Evolutionary conservation across 2,797 vertebrate genomes (phyloP).

Genomic region (Schizothorax lantsangensis): DNA sequence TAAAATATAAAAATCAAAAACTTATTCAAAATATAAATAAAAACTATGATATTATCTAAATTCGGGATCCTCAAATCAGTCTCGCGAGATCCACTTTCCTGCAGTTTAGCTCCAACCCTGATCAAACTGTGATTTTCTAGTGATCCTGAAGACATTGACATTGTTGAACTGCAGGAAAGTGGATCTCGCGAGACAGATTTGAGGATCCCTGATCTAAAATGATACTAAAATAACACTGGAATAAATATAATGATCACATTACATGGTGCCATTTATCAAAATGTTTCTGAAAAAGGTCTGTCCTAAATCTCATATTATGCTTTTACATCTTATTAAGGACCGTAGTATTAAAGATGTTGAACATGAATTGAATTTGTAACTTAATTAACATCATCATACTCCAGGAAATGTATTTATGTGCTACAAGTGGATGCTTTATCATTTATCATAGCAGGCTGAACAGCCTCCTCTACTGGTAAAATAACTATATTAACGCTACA

Average conservation of each 20-base stretch:
- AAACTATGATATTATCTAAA: too few species aligned
- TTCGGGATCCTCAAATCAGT: too few species aligned
- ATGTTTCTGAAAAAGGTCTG: not conserved
- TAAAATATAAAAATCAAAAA: too few species aligned
- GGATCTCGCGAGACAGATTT: too few species aligned
- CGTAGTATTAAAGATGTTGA: not conserved
- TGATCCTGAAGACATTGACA: too few species aligned
- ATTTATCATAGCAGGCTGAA: constrained; percentile 26
- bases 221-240: too few species aligned
- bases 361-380: not conserved
- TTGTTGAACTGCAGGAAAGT: too few species aligned
- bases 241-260: not conserved
- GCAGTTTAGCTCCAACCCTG: too few species aligned
- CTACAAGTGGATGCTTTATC: not conserved
- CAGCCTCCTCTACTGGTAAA: constrained; percentile 73
- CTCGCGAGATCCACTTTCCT: too few species aligned
- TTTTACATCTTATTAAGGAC: not conserved
- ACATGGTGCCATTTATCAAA: not conserved
- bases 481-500: constrained; percentile 45
- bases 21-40: too few species aligned
- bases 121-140: too few species aligned
- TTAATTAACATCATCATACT: not conserved
- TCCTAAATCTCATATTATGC: not conserved
- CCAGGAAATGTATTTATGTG: not conserved
- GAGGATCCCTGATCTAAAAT: too few species aligned